Percentiles rank a stretch among this genome's conserved stretches.
phyloP scores from a whole-genome alignment of 2,888 invertebrate species.

The Dicyrtomina minuta region DNA sequence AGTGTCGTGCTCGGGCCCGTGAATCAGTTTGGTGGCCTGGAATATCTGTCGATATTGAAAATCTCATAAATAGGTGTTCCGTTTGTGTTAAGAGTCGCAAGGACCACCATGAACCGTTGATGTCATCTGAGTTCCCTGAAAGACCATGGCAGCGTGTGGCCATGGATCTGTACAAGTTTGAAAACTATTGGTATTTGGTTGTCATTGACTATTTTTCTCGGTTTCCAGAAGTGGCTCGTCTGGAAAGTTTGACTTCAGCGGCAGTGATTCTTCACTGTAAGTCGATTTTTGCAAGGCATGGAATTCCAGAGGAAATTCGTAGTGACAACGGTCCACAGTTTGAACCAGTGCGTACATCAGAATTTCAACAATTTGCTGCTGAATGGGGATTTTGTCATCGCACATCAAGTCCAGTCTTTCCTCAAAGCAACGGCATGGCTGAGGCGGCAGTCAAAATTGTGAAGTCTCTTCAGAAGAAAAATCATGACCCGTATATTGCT shows the following conservation, averaged over 20 bases:
- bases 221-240: constrained; percentile 42
- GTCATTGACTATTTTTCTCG: constrained; percentile 49
- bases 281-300: constrained; percentile 47
- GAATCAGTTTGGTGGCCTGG: no score
- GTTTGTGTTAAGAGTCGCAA: no score
- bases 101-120: no score
- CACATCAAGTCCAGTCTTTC: constrained; percentile 45
- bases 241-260: constrained; percentile 29
- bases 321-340: constrained; percentile 51
- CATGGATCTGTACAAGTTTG: constrained; percentile 45
- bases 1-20: no score
- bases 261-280: constrained; percentile 34
- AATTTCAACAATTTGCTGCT: constrained; percentile 42
- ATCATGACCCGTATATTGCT: background rate
- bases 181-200: constrained; percentile 45
- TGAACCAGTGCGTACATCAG: constrained; percentile 7
- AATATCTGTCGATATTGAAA: no score
- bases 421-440: constrained; percentile 47
- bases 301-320: constrained; percentile 45
- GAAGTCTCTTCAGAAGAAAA: constrained; percentile 29
- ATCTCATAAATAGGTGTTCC: no score
- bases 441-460: constrained; percentile 48
- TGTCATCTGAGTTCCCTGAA: no score
- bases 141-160: constrained; percentile 52
- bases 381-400: constrained; percentile 40